Percentiles rank a stretch among this genome's conserved stretches.
phyloP scores from a whole-genome alignment of 1,140 invertebrate species.

The Argopecten irradians region DNA sequence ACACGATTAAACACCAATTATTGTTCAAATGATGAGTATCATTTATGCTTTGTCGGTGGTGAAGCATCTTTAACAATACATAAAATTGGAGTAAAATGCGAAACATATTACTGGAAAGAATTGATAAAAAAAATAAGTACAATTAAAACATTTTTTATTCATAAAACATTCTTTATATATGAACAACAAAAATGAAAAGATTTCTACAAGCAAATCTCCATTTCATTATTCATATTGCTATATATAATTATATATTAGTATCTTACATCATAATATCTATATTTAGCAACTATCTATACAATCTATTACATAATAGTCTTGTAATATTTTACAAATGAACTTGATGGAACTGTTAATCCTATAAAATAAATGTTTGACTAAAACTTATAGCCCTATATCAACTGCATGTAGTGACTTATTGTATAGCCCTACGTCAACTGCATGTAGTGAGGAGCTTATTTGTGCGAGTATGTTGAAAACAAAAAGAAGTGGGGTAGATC shows the following conservation, averaged over 20 bases:
- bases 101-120: too few relatives aligned
- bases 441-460: too few relatives aligned
- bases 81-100: too few relatives aligned
- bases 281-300: not conserved
- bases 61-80: too few relatives aligned
- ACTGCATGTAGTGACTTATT: too few relatives aligned
- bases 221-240: conserved; percentile 18
- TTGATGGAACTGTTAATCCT: not conserved
- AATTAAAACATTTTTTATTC: conserved; percentile 12
- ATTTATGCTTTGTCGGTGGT: too few relatives aligned
- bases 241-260: not conserved
- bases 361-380: not conserved
- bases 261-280: not conserved
- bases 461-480: too few relatives aligned
- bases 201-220: conserved; percentile 10
- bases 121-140: too few relatives aligned
- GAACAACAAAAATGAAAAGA: conserved; percentile 23
- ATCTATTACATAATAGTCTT: not conserved
- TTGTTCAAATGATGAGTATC: too few relatives aligned
- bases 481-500: too few relatives aligned
- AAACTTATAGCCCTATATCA: not conserved
- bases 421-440: too few relatives aligned
- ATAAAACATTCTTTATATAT: conserved; percentile 19
- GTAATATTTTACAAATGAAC: not conserved
- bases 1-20: too few relatives aligned